Evolutionary conservation across 2,113 vertebrate genomes (phyloP).

Genomic region (Oreochromis aureus): DNA sequence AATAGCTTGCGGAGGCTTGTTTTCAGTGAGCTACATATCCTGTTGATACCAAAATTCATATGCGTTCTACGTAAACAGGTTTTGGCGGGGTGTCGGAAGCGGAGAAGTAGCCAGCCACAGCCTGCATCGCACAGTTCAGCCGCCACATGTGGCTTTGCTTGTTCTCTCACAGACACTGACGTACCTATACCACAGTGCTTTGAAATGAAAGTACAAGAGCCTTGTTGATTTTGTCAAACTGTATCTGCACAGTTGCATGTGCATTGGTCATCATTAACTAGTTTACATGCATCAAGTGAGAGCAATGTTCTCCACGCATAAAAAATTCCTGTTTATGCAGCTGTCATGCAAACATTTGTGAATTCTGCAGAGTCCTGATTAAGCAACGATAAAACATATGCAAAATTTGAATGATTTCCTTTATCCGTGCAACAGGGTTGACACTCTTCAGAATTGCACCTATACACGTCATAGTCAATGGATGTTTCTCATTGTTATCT

Average conservation of each 20-base stretch:
- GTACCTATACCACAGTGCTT: not conserved
- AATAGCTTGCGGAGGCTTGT: not conserved
- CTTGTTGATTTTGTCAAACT: not conserved
- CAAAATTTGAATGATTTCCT: not conserved
- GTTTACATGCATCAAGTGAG: not conserved
- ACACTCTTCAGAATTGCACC: not conserved
- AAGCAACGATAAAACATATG: not conserved
- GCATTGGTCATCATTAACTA: not conserved
- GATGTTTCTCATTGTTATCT: not conserved
- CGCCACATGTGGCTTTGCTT: not conserved
- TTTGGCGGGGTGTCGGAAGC: not conserved
- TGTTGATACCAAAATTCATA: conserved; percentile 2
- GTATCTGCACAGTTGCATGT: not conserved
- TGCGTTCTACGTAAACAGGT: conserved; percentile 2
- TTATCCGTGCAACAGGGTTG: accelerated
- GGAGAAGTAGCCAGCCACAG: conserved; percentile 14
- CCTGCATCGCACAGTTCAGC: not conserved
- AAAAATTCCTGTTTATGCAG: not conserved
- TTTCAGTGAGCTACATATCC: conserved; percentile 1
- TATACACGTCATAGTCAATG: not conserved
- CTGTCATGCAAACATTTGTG: accelerated
- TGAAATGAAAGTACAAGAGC: accelerated
- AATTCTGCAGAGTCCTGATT: not conserved
- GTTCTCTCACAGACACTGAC: not conserved
- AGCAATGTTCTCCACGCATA: not conserved